Evolutionary conservation across 2,888 invertebrate species (phyloP).

Genomic region (Parnassius orleans): DNA sequence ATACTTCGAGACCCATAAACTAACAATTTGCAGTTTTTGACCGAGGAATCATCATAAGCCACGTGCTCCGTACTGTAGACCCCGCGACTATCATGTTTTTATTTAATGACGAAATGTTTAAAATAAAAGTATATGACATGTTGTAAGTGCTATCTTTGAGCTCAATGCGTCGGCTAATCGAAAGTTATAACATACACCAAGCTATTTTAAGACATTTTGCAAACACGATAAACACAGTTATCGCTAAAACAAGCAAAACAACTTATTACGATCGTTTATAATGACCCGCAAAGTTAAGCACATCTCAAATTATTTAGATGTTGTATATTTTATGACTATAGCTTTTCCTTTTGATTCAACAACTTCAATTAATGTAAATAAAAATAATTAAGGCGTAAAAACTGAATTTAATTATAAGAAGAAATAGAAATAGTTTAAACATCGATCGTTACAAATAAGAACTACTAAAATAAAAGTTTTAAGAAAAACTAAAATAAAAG

Average conservation of each 20-base stretch:
- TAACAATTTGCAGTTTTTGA: too few relatives aligned
- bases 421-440: not conserved
- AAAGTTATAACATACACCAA: constrained; percentile 16
- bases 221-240: constrained; percentile 8
- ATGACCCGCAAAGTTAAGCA: constrained; percentile 4
- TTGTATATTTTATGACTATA: not conserved
- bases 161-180: constrained; percentile 5
- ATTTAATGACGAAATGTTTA: too few relatives aligned
- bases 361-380: not conserved
- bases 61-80: too few relatives aligned
- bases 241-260: not conserved
- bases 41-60: too few relatives aligned
- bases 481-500: constrained; percentile 11
- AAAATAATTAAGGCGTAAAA: not conserved
- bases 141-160: constrained; percentile 59
- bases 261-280: constrained; percentile 7
- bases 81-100: too few relatives aligned
- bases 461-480: not conserved
- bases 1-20: too few relatives aligned
- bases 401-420: constrained; percentile 1
- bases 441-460: not conserved
- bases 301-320: not conserved
- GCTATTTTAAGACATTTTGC: constrained; percentile 13
- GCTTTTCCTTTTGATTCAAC: not conserved
- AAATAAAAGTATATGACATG: too few relatives aligned